Percentiles rank a stretch among this genome's conserved stretches.
These are phyloP conservation scores for Phortica okadai DNA, from an alignment of 2,888 invertebrate species.

Conservation along the genomic window DNA sequence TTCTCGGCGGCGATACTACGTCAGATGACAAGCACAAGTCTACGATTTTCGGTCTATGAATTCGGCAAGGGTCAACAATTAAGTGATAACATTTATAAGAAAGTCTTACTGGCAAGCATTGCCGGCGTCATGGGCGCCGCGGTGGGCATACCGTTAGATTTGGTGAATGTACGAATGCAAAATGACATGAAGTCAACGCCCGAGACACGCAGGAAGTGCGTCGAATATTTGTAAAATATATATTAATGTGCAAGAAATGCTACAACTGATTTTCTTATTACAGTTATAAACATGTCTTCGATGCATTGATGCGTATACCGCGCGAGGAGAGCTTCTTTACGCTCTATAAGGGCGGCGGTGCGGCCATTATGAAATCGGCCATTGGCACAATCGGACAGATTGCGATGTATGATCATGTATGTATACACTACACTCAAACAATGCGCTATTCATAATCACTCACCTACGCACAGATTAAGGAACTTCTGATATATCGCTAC, in stretches of 20 bases:
- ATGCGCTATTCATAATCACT: background rate
- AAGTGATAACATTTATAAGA: slow-evolving; percentile 32
- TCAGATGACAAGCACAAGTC: slow-evolving; percentile 49
- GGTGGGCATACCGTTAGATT: slow-evolving; percentile 48
- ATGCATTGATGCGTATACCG: slow-evolving; percentile 5
- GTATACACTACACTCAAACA: background rate
- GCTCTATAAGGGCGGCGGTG: slow-evolving; percentile 13
- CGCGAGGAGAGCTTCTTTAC: slow-evolving; percentile 10
- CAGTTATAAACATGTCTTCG: slow-evolving; percentile 21
- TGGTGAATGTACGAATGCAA: slow-evolving; percentile 55
- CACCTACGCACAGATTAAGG: background rate
- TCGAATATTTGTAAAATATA: background rate
- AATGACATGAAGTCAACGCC: slow-evolving; percentile 47
- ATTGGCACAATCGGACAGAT: slow-evolving; percentile 50
- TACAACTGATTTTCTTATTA: background rate
- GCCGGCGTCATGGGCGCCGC: slow-evolving; percentile 44
- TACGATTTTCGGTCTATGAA: slow-evolving; percentile 51
- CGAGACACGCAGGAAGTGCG: slow-evolving; percentile 44
- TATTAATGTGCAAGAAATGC: background rate
- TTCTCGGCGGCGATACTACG: slow-evolving; percentile 48
- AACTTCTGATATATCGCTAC: background rate
- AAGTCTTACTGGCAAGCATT: slow-evolving; percentile 43
- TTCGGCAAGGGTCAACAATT: slow-evolving; percentile 34
- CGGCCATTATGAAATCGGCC: slow-evolving; percentile 45
- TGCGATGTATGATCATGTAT: slow-evolving; percentile 47